Percentiles rank a stretch among this genome's conserved stretches.
These are phyloP conservation scores for Glyphotaelius pellucidus DNA, from an alignment of 2,888 invertebrate genomes.

Conservation along the genomic window DNA sequence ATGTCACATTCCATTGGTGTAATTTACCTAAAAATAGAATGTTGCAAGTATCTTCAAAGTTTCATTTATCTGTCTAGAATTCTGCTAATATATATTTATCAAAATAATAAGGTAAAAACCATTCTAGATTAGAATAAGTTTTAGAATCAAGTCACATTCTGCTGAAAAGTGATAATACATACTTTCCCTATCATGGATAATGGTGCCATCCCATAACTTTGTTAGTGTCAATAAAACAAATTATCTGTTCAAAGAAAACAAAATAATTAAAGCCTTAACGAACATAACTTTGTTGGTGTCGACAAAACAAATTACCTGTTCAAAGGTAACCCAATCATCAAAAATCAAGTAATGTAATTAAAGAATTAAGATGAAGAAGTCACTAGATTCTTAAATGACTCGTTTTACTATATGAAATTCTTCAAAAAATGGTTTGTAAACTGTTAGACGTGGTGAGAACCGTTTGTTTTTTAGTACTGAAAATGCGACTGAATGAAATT, in stretches of 20 bases:
- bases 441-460: not conserved
- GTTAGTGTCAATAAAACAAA: conserved; percentile 2
- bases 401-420: not conserved
- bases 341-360: no score
- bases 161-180: not conserved
- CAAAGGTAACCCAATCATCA: no score
- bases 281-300: not conserved
- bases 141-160: not conserved
- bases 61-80: not conserved
- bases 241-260: not conserved
- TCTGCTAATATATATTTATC: not conserved
- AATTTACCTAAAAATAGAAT: not conserved
- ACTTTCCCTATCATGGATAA: not conserved
- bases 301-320: no score
- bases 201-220: not conserved
- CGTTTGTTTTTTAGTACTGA: not conserved
- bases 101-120: not conserved
- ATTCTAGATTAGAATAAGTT: not conserved
- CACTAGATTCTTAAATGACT: not conserved
- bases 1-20: not conserved
- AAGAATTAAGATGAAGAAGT: not conserved
- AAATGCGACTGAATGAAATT: not conserved
- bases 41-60: not conserved
- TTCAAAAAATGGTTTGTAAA: not conserved
- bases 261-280: not conserved